phyloP scores from a whole-genome alignment of 2,113 vertebrate species.

The Caranx ignobilis region DNA sequence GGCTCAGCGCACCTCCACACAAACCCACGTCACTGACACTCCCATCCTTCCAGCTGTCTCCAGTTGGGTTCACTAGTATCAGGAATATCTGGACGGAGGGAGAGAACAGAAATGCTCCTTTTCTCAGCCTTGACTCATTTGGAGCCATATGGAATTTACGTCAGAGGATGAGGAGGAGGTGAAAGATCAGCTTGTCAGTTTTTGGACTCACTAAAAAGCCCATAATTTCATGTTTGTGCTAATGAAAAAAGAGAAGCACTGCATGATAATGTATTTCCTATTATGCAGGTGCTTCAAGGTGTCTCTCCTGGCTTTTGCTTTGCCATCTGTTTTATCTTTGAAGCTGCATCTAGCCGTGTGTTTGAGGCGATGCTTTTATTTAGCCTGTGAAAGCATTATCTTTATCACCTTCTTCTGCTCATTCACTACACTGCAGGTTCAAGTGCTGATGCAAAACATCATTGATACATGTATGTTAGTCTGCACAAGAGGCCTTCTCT shows the following conservation, averaged over 20 bases:
- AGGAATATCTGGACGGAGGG: neutral
- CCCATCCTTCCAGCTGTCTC: slow-evolving; percentile 13
- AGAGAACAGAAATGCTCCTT: slow-evolving; percentile 4
- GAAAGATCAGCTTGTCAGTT: slow-evolving; percentile 16
- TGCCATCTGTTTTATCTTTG: slow-evolving; percentile 42
- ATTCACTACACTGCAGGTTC: neutral
- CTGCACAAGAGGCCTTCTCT: neutral
- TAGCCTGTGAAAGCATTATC: slow-evolving; percentile 10
- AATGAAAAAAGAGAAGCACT: neutral
- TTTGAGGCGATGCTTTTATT: slow-evolving; percentile 32
- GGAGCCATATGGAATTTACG: slow-evolving; percentile 32
- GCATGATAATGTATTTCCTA: slow-evolving; percentile 9
- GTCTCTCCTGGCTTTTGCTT: slow-evolving; percentile 28
- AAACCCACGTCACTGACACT: slow-evolving; percentile 26
- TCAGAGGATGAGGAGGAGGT: slow-evolving; percentile 8
- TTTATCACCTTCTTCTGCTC: slow-evolving; percentile 19
- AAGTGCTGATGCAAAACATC: neutral
- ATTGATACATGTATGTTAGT: neutral
- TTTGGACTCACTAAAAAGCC: slow-evolving; percentile 34
- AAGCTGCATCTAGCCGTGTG: neutral
- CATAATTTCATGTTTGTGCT: slow-evolving; percentile 14
- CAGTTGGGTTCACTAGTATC: slow-evolving; percentile 3
- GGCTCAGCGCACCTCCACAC: slow-evolving; percentile 26
- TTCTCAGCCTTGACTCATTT: neutral
- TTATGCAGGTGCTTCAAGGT: slow-evolving; percentile 31